Evolutionary conservation across 2,113 vertebrate species (phyloP).

Genomic region (Eulemur macaco): DNA sequence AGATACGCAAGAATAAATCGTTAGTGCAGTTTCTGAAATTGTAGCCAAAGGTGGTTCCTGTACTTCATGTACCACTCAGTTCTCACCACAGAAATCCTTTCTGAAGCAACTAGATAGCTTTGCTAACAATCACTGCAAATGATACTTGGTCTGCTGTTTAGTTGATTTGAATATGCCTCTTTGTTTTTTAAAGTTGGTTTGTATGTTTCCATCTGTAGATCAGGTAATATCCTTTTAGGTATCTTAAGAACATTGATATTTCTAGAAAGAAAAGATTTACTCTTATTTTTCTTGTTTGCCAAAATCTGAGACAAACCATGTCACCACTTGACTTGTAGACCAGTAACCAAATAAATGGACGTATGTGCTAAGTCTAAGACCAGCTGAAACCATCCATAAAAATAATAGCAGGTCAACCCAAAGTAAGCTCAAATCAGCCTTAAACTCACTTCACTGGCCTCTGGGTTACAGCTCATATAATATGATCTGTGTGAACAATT

Average conservation of each 20-base stretch:
- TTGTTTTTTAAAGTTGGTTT: background rate
- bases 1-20: constrained; percentile 3
- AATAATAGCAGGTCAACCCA: constrained; percentile 22
- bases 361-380: background rate
- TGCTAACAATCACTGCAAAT: background rate
- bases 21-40: constrained; percentile 39
- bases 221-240: background rate
- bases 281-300: background rate
- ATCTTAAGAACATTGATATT: background rate
- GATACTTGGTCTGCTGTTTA: background rate
- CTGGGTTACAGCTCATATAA: constrained; percentile 51
- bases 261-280: background rate
- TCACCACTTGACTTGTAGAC: background rate
- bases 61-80: background rate
- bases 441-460: constrained; percentile 49
- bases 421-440: constrained; percentile 38
- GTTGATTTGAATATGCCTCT: background rate
- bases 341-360: background rate
- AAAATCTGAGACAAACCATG: background rate
- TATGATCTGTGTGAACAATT: constrained; percentile 48
- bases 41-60: background rate
- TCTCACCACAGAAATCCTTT: background rate
- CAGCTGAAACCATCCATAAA: constrained; percentile 6
- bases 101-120: background rate
- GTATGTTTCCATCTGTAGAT: background rate